Percentiles rank a stretch among this genome's conserved stretches.
These are phyloP conservation scores for Spermophilus dauricus DNA, from an alignment of 2,113 vertebrate genomes.

Conservation along the genomic window DNA sequence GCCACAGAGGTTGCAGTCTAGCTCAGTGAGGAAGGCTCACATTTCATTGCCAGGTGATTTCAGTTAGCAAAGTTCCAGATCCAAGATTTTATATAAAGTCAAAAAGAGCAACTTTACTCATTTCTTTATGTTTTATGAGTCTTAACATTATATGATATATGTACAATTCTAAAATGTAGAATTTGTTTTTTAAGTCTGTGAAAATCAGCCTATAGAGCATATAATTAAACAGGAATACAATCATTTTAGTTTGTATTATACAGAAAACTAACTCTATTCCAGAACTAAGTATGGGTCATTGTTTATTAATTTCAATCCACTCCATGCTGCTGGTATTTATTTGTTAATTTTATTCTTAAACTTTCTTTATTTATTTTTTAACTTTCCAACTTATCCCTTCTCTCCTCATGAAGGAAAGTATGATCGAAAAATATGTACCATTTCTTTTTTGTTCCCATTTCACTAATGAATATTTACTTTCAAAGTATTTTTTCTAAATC, in stretches of 20 bases:
- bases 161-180: neutral
- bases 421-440: neutral
- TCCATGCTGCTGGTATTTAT: neutral
- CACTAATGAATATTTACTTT: neutral
- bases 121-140: neutral
- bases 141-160: neutral
- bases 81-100: neutral
- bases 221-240: conserved; percentile 23
- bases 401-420: neutral
- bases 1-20: conserved; percentile 64
- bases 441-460: neutral
- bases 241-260: conserved; percentile 5
- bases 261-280: conserved; percentile 27
- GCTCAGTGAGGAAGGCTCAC: conserved; percentile 56
- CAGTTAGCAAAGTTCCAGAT: conserved; percentile 8
- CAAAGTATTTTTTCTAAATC: conserved; percentile 1
- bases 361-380: neutral
- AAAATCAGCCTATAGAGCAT: neutral
- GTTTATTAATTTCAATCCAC: conserved; percentile 13
- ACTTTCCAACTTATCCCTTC: neutral
- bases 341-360: neutral
- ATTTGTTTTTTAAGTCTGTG: neutral
- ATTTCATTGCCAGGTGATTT: conserved; percentile 70
- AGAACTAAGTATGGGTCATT: neutral
- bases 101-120: neutral